Conservation (phyloP, 1,140 invertebrate species). For the Helicoverpa armigera region DNA sequence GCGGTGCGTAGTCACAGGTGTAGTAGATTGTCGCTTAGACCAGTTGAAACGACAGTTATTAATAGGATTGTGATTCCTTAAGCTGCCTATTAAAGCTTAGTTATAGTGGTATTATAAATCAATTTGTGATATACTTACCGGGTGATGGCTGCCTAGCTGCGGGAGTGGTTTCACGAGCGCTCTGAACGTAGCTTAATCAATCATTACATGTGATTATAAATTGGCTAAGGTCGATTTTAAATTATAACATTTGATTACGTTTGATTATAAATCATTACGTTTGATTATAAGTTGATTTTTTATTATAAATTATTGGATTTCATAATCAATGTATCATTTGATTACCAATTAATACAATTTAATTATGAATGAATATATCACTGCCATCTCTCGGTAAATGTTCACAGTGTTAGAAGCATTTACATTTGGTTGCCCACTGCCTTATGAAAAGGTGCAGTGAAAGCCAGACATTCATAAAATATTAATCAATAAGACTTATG, state of each 20-base stretch:
- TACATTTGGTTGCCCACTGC: slow-evolving; percentile 16
- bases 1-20: slow-evolving; percentile 35
- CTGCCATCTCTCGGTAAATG: slow-evolving; percentile 9
- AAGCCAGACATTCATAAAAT: neutral
- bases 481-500: neutral
- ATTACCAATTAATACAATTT: too few species aligned
- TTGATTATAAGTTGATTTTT: too few species aligned
- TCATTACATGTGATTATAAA: too few species aligned
- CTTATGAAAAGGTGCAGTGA: neutral
- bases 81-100: slow-evolving; percentile 53
- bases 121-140: slow-evolving; percentile 34
- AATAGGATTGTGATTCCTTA: slow-evolving; percentile 59
- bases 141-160: neutral
- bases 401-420: slow-evolving; percentile 6
- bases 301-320: too few species aligned
- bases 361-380: neutral
- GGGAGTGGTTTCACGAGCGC: neutral
- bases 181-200: slow-evolving; percentile 2
- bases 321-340: too few species aligned
- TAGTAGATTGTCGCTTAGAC: slow-evolving; percentile 49
- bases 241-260: too few species aligned
- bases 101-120: slow-evolving; percentile 48
- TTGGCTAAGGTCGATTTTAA: too few species aligned
- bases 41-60: slow-evolving; percentile 53
- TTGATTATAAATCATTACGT: too few species aligned